These are phyloP conservation scores for Phalera bucephala DNA, from an alignment of 2,888 invertebrate species.

Conservation along the genomic window DNA sequence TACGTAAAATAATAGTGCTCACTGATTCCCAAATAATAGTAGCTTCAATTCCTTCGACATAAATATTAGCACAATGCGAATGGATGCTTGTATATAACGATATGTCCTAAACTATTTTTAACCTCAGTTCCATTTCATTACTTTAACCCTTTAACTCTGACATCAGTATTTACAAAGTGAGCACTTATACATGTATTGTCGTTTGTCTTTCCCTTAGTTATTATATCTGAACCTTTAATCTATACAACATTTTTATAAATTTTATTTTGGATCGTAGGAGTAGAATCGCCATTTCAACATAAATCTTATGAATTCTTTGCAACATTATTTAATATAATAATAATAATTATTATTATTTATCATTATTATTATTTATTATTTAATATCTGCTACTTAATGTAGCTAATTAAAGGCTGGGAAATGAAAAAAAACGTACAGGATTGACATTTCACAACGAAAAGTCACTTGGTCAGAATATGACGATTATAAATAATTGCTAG, in stretches of 20 bases:
- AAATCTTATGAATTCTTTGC: too few species aligned
- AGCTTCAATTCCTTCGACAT: constrained; percentile 8
- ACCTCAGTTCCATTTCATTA: constrained; percentile 49
- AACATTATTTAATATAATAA: too few species aligned
- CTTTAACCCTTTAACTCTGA: constrained; percentile 45
- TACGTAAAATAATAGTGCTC: not conserved
- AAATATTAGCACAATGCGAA: constrained; percentile 10
- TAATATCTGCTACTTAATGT: too few species aligned
- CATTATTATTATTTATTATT: too few species aligned
- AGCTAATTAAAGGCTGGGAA: too few species aligned
- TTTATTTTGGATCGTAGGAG: constrained; percentile 17
- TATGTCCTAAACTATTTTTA: constrained; percentile 24
- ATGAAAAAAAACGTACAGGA: too few species aligned
- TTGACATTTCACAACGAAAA: too few species aligned
- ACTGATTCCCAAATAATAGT: not conserved
- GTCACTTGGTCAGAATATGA: too few species aligned
- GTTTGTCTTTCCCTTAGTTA: constrained; percentile 54
- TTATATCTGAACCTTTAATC: constrained; percentile 39
- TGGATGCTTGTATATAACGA: constrained; percentile 9
- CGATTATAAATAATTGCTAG: too few species aligned
- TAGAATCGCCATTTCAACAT: too few species aligned
- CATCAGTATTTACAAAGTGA: constrained; percentile 67
- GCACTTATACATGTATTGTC: constrained; percentile 72
- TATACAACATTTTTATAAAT: constrained; percentile 37
- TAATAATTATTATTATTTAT: too few species aligned